Conservation (phyloP, 2,888 invertebrate species). For the Beris morrisii region DNA sequence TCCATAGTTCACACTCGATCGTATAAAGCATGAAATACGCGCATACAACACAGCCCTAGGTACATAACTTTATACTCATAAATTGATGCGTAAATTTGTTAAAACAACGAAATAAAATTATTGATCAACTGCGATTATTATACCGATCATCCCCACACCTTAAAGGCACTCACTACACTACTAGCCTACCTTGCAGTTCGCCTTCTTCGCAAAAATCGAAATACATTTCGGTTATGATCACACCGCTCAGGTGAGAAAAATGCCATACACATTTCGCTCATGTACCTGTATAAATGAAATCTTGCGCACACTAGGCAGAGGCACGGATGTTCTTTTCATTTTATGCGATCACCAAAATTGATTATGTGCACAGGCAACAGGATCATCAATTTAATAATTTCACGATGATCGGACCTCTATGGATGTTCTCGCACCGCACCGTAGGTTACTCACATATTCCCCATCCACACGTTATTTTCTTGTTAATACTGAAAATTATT, state of each 20-base stretch:
- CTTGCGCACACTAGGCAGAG: neutral
- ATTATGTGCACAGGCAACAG: constrained; percentile 19
- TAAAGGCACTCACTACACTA: constrained; percentile 1
- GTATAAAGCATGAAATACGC: neutral
- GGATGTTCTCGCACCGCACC: neutral
- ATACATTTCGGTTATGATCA: constrained; percentile 26
- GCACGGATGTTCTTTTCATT: neutral
- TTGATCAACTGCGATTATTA: constrained; percentile 17
- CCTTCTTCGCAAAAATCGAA: constrained; percentile 28
- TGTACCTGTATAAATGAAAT: no score
- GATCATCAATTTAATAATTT: constrained; percentile 31
- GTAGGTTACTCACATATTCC: neutral
- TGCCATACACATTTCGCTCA: constrained; percentile 20
- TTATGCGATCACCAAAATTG: constrained; percentile 28
- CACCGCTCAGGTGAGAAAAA: constrained; percentile 29
- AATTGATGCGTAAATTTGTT: constrained; percentile 32
- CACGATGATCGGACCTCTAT: neutral
- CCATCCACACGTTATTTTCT: neutral
- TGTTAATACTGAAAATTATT: constrained; percentile 12
- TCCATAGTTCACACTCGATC: constrained; percentile 28
- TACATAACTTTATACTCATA: constrained; percentile 18
- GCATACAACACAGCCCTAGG: neutral
- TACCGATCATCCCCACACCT: constrained; percentile 18
- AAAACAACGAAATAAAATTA: constrained; percentile 32
- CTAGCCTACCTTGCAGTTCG: neutral